Conservation (phyloP, 2,888 invertebrate genomes). For the Seira sanloemensis region DNA sequence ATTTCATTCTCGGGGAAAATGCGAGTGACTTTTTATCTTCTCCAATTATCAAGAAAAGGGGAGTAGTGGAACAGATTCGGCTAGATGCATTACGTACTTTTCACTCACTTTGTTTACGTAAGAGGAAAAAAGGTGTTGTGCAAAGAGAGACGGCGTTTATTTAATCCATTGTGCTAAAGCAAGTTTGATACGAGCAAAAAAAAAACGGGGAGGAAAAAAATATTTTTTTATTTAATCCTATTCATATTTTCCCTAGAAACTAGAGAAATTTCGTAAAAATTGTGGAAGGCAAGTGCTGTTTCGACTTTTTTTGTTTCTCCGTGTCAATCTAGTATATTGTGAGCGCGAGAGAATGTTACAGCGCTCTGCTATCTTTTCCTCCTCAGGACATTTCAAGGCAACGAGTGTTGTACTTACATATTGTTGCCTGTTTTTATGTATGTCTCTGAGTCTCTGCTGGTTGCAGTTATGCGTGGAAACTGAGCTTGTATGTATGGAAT, state of each 20-base stretch:
- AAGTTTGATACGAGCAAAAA: too few species aligned
- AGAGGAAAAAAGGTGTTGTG: background rate
- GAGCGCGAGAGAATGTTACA: background rate
- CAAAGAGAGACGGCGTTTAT: background rate
- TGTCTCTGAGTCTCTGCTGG: background rate
- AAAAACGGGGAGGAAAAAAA: background rate
- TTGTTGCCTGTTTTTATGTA: too few species aligned
- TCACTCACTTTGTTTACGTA: constrained; percentile 24
- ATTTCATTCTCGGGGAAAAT: background rate
- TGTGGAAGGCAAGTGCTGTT: background rate
- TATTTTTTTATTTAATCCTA: background rate
- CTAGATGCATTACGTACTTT: constrained; percentile 22
- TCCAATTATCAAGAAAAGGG: constrained; percentile 36
- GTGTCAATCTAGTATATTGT: constrained; percentile 3
- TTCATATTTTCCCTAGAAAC: background rate
- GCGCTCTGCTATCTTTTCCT: constrained; percentile 10
- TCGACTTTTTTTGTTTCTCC: background rate
- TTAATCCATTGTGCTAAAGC: too few species aligned
- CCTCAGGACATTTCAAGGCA: too few species aligned
- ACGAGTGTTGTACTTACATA: too few species aligned
- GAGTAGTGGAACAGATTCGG: constrained; percentile 8
- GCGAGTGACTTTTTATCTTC: constrained; percentile 44
- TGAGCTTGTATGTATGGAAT: background rate
- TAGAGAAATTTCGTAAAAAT: background rate
- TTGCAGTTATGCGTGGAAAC: background rate